Conservation (phyloP, 2,797 vertebrate genomes). For the Semaprochilodus insignis region DNA sequence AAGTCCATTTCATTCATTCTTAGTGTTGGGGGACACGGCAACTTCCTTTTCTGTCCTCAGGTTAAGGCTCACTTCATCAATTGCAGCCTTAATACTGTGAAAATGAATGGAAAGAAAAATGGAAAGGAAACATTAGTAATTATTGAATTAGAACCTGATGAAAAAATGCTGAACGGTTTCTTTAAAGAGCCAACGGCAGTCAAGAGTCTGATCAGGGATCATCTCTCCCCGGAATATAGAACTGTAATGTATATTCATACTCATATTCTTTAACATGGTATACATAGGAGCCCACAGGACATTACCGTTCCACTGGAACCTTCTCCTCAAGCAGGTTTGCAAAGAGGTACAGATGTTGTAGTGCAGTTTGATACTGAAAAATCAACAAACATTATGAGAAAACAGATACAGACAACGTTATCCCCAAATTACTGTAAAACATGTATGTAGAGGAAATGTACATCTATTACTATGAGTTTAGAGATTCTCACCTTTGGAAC, state of each 20-base stretch:
- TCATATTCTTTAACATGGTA: not conserved
- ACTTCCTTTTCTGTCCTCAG: slow-evolving; percentile 1
- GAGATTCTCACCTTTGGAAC: slow-evolving; percentile 36
- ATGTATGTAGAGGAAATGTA: not conserved
- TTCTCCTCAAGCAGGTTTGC: slow-evolving; percentile 38
- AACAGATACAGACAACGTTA: no score
- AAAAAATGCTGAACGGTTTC: not conserved
- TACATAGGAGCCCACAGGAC: not conserved
- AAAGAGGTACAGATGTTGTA: slow-evolving; percentile 51
- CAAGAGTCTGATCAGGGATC: not conserved
- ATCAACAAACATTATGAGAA: not conserved
- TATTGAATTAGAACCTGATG: not conserved
- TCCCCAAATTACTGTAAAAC: not conserved
- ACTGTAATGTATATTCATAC: no score
- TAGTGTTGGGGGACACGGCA: not conserved
- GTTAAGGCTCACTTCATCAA: slow-evolving; percentile 23
- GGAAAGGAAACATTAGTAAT: not conserved
- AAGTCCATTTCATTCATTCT: not conserved
- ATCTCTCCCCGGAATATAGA: not conserved
- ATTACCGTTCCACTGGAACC: slow-evolving; percentile 45
- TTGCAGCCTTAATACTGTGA: slow-evolving; percentile 32
- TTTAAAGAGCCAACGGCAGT: no score
- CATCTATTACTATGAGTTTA: not conserved
- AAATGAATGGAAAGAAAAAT: not conserved
- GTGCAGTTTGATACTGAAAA: slow-evolving; percentile 16